phyloP scores from a whole-genome alignment of 2,888 invertebrate genomes.

The Melieria omissa region DNA sequence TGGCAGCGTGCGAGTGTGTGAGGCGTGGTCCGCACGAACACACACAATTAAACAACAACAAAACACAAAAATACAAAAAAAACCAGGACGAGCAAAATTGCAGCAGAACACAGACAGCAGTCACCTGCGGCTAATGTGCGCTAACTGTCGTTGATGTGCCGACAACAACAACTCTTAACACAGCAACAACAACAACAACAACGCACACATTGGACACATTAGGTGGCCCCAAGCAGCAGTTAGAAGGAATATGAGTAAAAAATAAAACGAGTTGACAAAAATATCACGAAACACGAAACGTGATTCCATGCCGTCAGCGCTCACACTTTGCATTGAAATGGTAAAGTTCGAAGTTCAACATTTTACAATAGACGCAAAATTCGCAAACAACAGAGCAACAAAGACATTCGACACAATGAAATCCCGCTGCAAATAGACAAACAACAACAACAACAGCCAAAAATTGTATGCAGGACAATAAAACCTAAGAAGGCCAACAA shows the following conservation, averaged over 20 bases:
- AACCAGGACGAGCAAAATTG: slow-evolving; percentile 12
- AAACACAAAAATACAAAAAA: slow-evolving; percentile 9
- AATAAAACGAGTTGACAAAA: neutral
- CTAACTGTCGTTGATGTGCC: slow-evolving; percentile 13
- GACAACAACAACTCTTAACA: neutral
- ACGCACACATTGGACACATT: neutral
- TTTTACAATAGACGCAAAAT: no score
- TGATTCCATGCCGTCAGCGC: no score
- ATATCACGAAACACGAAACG: no score
- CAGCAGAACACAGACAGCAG: slow-evolving; percentile 26
- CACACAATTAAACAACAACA: slow-evolving; percentile 16
- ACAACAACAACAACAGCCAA: no score
- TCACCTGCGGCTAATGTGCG: slow-evolving; percentile 39
- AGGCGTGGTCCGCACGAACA: slow-evolving; percentile 9
- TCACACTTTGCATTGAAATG: no score
- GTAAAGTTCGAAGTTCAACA: no score
- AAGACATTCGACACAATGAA: no score
- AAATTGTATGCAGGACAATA: neutral
- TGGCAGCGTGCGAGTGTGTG: neutral
- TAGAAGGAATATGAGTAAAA: neutral
- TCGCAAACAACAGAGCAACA: no score
- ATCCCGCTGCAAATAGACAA: no score
- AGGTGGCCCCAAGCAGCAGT: neutral
- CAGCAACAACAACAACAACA: neutral
- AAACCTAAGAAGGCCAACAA: neutral